Evolutionary conservation across 2,113 vertebrate genomes (phyloP), one percentile per base, ranked within the genome.

Genomic region (Alaudala cheleensis): DNA sequence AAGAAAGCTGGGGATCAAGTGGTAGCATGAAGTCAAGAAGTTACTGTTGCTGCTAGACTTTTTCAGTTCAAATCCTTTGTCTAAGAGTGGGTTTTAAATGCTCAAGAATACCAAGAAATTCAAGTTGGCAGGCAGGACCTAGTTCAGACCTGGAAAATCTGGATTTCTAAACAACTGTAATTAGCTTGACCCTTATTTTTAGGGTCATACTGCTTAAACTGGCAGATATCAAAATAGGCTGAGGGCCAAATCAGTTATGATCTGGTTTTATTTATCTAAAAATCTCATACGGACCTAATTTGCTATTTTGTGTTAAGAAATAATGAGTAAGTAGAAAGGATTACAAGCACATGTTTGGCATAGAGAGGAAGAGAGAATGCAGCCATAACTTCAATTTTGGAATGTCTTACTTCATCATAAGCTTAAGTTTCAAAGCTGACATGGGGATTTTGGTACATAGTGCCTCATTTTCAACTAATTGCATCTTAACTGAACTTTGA

Each of bases 401-500:
- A 95, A 85, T 45, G 37, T 67, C 74, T 79, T 87, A 60, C 69
- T 90, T 90, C 81, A 88, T 90, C 78, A 76, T 61, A 53, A 93
- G 78, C 69, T 95, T 86, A 94, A 72, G n/a, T 79, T 90, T 71
- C 74, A 90, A 81, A 91, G 85, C 81, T 93, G 90, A 85, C 85
- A 76, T 1, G 4, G 34, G 39, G 34, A 94, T 84, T 95, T 88
- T 91, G 29, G 77, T 92, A 78, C 61, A 65, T 89, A 87, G 87
- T 49, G 37, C 73, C 66, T 87, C n/a, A 76, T 83, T 95, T 92
- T 92, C 89, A 91, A 81, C 72, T 95, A 91, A 94, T 86, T 81
- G 47, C 34, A 1, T 65, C 77, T 86, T 83, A 91, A 83, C n/a
- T 49, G 47, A 94, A 84, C 88, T 66, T 34, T 33, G 33, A 90